Conservation (phyloP, 2,113 vertebrate species). For the Daboia siamensis region DNA sequence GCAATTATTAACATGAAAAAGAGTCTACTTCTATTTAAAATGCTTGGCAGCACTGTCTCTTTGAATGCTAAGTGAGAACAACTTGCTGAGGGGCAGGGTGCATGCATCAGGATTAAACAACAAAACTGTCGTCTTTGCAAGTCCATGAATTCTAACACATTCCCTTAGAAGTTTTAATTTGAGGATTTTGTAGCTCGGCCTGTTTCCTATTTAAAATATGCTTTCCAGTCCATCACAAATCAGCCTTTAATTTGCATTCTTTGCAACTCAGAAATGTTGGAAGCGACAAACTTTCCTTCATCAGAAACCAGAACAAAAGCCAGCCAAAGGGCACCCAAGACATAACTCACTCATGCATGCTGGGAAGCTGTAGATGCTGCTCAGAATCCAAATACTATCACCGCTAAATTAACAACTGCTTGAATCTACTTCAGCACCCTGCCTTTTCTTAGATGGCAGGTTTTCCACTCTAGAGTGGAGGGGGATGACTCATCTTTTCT, state of each 20-base stretch:
- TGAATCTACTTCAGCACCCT: fast-evolving
- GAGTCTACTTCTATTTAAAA: fast-evolving
- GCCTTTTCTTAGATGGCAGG: not conserved
- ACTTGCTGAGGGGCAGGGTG: not conserved
- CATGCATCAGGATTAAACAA: not conserved
- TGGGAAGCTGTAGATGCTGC: not conserved
- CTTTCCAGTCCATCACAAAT: conserved; percentile 48
- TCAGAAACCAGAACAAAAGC: conserved; percentile 34
- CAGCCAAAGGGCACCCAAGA: conserved; percentile 24
- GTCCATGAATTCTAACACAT: not conserved
- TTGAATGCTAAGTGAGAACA: not conserved
- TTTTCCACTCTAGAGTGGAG: not conserved
- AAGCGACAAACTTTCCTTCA: conserved; percentile 38
- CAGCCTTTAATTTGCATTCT: conserved; percentile 53
- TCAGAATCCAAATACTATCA: not conserved
- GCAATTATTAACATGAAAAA: not conserved
- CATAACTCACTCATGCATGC: not conserved
- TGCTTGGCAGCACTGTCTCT: fast-evolving
- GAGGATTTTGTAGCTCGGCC: not conserved
- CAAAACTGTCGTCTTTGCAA: not conserved
- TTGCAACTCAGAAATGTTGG: conserved; percentile 11
- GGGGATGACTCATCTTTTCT: not conserved
- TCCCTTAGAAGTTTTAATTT: not conserved
- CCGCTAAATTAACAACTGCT: conserved; percentile 4
- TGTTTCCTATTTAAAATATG: conserved; percentile 24